Evolutionary conservation across 2,797 vertebrate genomes (phyloP).

Genomic region (Acanthornis magna): DNA sequence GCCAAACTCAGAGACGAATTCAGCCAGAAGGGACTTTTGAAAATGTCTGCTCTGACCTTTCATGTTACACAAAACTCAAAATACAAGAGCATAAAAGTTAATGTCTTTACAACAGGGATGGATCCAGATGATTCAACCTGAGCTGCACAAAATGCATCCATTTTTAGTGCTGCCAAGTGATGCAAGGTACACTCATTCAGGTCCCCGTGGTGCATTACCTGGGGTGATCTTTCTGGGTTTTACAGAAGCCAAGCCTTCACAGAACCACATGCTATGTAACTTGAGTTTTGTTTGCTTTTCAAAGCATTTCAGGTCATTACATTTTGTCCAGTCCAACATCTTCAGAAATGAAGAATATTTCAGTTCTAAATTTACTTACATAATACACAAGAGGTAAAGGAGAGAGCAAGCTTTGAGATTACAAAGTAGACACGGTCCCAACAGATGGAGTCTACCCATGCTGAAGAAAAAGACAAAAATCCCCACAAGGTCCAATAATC

Average conservation of each 20-base stretch:
- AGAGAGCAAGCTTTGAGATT: background rate
- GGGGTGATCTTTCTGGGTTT: background rate
- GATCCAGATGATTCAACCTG: background rate
- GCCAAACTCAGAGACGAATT: background rate
- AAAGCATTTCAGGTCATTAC: background rate
- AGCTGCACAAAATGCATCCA: background rate
- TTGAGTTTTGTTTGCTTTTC: background rate
- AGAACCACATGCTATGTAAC: background rate
- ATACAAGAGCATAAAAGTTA: background rate
- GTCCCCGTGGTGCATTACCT: background rate
- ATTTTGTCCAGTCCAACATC: background rate
- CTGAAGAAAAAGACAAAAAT: background rate
- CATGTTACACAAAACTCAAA: background rate
- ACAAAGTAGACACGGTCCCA: background rate
- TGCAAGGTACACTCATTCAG: background rate
- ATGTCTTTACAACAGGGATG: slow-evolving; percentile 9
- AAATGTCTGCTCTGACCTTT: slow-evolving; percentile 24
- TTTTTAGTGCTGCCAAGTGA: background rate
- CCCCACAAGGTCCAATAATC: background rate
- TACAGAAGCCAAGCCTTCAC: background rate
- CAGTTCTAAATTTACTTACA: background rate
- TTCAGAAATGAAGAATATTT: background rate
- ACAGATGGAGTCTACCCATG: background rate
- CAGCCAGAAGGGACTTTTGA: slow-evolving; percentile 17
- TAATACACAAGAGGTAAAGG: background rate